A percentile compares a stretch with the other conserved stretches of the same genome.
phyloP scores from a whole-genome alignment of 2,113 vertebrate species.

The Notothenia rossii region DNA sequence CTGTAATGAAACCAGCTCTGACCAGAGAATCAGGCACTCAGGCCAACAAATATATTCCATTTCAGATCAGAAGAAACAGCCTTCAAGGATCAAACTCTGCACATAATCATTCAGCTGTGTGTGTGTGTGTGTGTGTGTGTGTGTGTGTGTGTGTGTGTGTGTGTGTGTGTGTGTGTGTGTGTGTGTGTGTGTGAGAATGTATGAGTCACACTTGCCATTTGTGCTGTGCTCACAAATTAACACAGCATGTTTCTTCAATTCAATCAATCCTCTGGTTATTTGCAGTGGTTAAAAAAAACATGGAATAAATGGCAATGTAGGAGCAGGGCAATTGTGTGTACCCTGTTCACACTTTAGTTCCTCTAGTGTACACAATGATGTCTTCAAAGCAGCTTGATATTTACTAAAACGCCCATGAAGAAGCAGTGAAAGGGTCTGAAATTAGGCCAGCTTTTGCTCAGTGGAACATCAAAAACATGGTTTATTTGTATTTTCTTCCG shows the following conservation, averaged over 20 bases:
- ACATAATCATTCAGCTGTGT: too few species aligned
- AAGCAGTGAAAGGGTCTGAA: constrained; percentile 24
- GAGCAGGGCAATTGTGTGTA: background rate
- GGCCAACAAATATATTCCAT: too few species aligned
- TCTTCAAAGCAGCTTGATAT: constrained; percentile 34
- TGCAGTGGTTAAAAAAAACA: background rate
- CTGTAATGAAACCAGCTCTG: constrained; percentile 11
- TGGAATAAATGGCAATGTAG: background rate
- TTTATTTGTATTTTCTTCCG: constrained; percentile 16
- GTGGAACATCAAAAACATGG: constrained; percentile 22
- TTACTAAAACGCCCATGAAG: constrained; percentile 8
- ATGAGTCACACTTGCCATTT: constrained; percentile 46
- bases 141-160: constrained; percentile 10
- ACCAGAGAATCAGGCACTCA: background rate
- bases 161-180: constrained; percentile 6
- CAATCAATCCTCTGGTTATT: background rate
- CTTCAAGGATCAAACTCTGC: too few species aligned
- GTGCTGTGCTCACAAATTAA: constrained; percentile 11
- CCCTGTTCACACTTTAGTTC: background rate
- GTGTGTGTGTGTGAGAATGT: constrained; percentile 10
- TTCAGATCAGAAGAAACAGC: too few species aligned
- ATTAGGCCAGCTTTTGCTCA: constrained; percentile 27
- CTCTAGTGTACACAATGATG: background rate
- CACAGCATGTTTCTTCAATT: background rate
- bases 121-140: constrained; percentile 11